These are phyloP conservation scores for Synergus japonicus DNA, from an alignment of 2,888 invertebrate species.

Conservation along the genomic window DNA sequence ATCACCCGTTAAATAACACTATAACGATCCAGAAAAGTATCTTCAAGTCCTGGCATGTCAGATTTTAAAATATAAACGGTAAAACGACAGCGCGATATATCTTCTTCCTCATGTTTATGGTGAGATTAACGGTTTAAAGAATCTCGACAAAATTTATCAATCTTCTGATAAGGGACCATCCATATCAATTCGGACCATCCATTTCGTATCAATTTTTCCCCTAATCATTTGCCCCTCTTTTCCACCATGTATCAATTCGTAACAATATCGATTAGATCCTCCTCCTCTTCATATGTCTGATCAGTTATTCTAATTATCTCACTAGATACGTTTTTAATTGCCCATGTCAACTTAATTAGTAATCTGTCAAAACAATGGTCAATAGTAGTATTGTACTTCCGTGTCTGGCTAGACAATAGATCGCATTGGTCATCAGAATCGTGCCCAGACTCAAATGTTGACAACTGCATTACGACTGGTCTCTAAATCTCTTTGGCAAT, in stretches of 20 bases:
- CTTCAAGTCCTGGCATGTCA: conserved; percentile 38
- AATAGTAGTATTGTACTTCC: conserved; percentile 48
- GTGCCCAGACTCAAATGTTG: conserved; percentile 3
- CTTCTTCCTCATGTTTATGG: not conserved
- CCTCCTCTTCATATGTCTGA: too few species aligned
- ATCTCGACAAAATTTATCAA: not conserved
- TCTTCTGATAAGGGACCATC: not conserved
- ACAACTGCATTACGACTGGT: conserved; percentile 58
- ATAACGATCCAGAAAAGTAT: conserved; percentile 41
- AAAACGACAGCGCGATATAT: not conserved
- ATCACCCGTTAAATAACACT: conserved; percentile 59
- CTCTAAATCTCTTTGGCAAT: conserved; percentile 72
- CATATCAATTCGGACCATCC: too few species aligned
- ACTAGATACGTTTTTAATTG: too few species aligned
- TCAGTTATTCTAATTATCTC: too few species aligned
- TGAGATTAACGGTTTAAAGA: not conserved
- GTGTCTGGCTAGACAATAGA: conserved; percentile 42
- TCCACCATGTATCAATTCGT: too few species aligned
- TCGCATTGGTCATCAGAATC: conserved; percentile 17
- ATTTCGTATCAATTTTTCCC: too few species aligned
- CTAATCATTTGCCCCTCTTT: too few species aligned
- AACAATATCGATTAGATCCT: too few species aligned
- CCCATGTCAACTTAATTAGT: conserved; percentile 58
- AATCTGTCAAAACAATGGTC: conserved; percentile 49
- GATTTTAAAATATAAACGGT: not conserved